Evolutionary conservation across 2,888 invertebrate species (phyloP), one percentile per base, ranked within the genome.

Genomic region (Mellilla xanthometata): DNA sequence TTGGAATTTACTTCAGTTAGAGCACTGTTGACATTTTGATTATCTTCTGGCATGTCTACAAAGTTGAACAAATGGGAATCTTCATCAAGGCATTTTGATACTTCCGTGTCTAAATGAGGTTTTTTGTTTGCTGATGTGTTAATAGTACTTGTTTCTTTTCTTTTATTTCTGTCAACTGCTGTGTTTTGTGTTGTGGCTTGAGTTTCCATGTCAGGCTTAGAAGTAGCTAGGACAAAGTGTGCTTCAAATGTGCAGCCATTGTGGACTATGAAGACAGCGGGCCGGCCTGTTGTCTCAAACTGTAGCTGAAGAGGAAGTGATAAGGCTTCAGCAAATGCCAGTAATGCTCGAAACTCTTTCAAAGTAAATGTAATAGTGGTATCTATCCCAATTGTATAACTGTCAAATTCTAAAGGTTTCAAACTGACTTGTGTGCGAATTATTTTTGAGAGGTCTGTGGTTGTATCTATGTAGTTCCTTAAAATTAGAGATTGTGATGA

Each of bases 281-380:
- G 97, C 58, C 93, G 92, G 60, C 97, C 97, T 36, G 94, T 93
- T 24, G 90, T 91, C 71, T 95, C 94, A 85, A 97, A 97, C 68
- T 93, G 92, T 28, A 96, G 71, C 31, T 91, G 90, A 2, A 97
- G 64, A 38, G 94, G 93, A 39, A 95, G 82, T 63, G 91, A 92
- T 5, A 94, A 87, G 1, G 92, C 90, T 77, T 97, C 97, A 0
- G 96, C 94, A 82, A 97, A 96, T 12, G 91, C 83, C 12, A 97
- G 78, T 9, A 96, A 91, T 1, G 97, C 95, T 71, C 94, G 88
- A 43, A 97, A 93, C 69, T 97, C 97, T 76, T 95, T 96, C 38
- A 97, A 81, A 52, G 96, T 95, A 78, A 97, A 97, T 55, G 97
- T 97, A 19, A 97, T 92, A 12, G 92, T 91, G 0, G 94, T 92